Evolutionary conservation across 2,797 vertebrate genomes (phyloP).

Genomic region (Sebastes nivosus): DNA sequence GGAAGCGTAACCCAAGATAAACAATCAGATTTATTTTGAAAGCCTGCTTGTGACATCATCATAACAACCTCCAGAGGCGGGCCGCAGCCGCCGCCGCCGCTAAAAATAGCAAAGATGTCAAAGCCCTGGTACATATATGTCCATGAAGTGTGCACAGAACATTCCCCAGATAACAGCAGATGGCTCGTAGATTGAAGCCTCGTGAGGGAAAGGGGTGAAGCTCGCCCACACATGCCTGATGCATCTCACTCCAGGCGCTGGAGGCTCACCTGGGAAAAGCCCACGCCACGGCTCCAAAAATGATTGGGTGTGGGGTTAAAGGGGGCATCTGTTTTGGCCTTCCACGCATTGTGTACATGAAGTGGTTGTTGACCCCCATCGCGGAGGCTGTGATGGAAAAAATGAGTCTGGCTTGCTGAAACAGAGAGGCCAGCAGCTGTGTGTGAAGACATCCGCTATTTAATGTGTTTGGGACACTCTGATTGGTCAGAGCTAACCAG

Average conservation of each 20-base stretch:
- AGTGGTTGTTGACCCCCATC: slow-evolving; percentile 53
- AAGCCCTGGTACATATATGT: slow-evolving; percentile 82
- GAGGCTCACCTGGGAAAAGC: slow-evolving; percentile 43
- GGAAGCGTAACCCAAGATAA: slow-evolving; percentile 71
- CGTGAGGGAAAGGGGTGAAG: slow-evolving; percentile 30
- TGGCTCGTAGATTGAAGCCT: slow-evolving; percentile 68
- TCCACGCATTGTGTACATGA: slow-evolving; percentile 40
- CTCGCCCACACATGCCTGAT: slow-evolving; percentile 41
- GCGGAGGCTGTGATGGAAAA: slow-evolving; percentile 61
- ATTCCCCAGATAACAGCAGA: slow-evolving; percentile 80
- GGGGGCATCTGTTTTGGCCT: slow-evolving; percentile 30
- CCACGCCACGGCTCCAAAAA: background rate
- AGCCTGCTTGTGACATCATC: slow-evolving; percentile 74
- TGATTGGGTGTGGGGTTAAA: background rate
- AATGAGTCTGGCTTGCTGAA: slow-evolving; percentile 31
- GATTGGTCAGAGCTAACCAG: slow-evolving; percentile 20
- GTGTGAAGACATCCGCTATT: slow-evolving; percentile 31
- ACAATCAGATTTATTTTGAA: slow-evolving; percentile 76
- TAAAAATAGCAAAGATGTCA: slow-evolving; percentile 81
- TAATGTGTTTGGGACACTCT: slow-evolving; percentile 10
- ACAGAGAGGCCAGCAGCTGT: slow-evolving; percentile 48
- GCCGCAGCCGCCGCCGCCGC: background rate
- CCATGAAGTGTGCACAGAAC: slow-evolving; percentile 75
- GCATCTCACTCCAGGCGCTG: background rate
- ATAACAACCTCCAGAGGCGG: slow-evolving; percentile 63